These are phyloP conservation scores for Argyrosomus japonicus DNA, from an alignment of 2,113 vertebrate genomes.

Conservation along the genomic window DNA sequence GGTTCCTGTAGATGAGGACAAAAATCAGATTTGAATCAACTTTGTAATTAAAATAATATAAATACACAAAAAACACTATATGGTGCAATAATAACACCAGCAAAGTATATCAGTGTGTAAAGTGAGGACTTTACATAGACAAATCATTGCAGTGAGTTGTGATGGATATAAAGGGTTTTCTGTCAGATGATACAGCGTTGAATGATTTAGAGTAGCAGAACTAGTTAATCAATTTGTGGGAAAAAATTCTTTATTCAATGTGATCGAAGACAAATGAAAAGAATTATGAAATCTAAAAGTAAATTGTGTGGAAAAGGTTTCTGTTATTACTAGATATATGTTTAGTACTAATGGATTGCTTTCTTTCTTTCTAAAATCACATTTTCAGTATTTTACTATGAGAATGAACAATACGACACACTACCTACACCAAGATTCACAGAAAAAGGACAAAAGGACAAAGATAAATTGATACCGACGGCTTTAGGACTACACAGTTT, in stretches of 20 bases:
- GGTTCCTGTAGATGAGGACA: constrained; percentile 69
- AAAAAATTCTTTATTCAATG: background rate
- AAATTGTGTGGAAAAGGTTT: background rate
- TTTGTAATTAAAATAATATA: background rate
- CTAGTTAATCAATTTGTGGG: background rate
- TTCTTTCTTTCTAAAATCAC: background rate
- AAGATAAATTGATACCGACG: too few relatives aligned
- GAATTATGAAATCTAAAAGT: background rate
- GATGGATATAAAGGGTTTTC: background rate
- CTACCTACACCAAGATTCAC: background rate
- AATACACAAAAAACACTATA: background rate
- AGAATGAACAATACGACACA: too few relatives aligned
- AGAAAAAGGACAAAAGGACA: background rate
- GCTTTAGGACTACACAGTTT: background rate
- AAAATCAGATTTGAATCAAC: background rate
- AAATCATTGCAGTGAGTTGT: background rate
- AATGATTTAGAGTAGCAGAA: background rate
- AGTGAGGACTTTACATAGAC: background rate
- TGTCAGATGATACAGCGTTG: background rate
- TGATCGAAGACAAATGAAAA: background rate
- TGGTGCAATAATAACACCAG: background rate
- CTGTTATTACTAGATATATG: too few relatives aligned
- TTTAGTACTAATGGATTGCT: background rate
- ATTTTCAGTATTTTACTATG: background rate
- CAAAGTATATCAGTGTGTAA: background rate